Base-by-base conservation (phyloP, 2,888 invertebrate genomes). In the Xylophagus ater region DNA sequence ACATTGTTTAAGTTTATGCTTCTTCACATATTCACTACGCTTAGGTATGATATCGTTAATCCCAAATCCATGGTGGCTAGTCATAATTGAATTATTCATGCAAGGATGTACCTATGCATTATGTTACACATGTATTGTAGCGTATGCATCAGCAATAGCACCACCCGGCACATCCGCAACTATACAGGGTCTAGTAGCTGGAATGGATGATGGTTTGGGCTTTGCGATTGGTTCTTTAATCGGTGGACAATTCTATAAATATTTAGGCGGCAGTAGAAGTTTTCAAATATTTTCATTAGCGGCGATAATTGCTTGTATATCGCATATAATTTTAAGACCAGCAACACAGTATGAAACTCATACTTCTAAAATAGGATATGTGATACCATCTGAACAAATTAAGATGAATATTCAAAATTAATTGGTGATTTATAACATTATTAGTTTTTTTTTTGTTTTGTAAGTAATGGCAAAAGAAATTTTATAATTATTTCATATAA, bases 21-120 rank as follows among this genome's bases (percentile, higher is more conserved):
- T 89, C 49, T 60, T 78, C 30, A 80, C 78, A 49, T 90, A 87
- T 58, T 78, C 79, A 0, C 47, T 89, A 0, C 69, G 90, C 1
- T 68, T 90, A 51, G 71, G 74, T 3, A 66, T 82, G 9, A 82
- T 90, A 47, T 84, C 89, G 0, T 56, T 85, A 42, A 77, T 84
- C 41, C 70, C 76, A 15, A 76, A 78, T 50, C 86, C 89, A 0
- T 89, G 89, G 88, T 82, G 80, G 68, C 71, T 86, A 2, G 69
- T 92, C 1, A 74, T 76, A 1, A 73, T 89, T 3, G 92, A 92
- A 67, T 66, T 81, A 1, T 60, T 85, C 37, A 76, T 85, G 70
- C 86, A 86, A 59, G 89, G 90, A 0, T 80, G 89, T 0, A 84
- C 87, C 0, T 92, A 89, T 61, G 90, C 89, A 0, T 65, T 89